phyloP scores from a whole-genome alignment of 2,113 vertebrate species.

The Pipra filicauda region DNA sequence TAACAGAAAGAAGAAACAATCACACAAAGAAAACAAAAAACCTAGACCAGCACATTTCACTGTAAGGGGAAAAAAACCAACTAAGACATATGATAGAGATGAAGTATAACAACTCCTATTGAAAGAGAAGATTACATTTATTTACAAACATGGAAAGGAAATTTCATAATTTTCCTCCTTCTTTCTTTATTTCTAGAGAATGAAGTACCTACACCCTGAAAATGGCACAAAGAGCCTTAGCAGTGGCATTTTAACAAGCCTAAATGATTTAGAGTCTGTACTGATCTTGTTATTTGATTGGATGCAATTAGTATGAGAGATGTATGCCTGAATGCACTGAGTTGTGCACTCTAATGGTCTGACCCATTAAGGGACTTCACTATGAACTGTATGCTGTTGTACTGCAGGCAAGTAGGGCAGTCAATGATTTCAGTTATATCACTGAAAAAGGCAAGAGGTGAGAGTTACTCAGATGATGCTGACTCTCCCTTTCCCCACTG shows the following conservation, averaged over 20 bases:
- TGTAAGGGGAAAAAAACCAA: neutral
- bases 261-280: conserved; percentile 52
- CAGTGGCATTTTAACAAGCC: conserved; percentile 58
- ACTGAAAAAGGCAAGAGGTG: conserved; percentile 1
- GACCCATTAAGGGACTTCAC: neutral
- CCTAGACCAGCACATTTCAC: fast-evolving
- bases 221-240: conserved; percentile 38
- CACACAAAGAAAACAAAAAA: fast-evolving
- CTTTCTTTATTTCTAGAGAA: conserved; percentile 32
- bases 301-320: conserved; percentile 58
- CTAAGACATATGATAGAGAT: neutral
- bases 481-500: neutral
- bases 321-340: conserved; percentile 9
- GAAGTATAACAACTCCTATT: neutral
- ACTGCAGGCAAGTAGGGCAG: conserved; percentile 6
- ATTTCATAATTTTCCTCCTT: neutral
- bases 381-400: neutral
- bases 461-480: neutral
- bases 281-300: conserved; percentile 55
- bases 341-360: conserved; percentile 33
- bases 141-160: neutral
- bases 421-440: conserved; percentile 24
- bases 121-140: neutral
- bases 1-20: neutral
- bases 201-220: conserved; percentile 11